Evolutionary conservation across 1,140 invertebrate genomes (phyloP), one percentile per base, ranked within the genome.

Genomic region (Cydia fagiglandana): DNA sequence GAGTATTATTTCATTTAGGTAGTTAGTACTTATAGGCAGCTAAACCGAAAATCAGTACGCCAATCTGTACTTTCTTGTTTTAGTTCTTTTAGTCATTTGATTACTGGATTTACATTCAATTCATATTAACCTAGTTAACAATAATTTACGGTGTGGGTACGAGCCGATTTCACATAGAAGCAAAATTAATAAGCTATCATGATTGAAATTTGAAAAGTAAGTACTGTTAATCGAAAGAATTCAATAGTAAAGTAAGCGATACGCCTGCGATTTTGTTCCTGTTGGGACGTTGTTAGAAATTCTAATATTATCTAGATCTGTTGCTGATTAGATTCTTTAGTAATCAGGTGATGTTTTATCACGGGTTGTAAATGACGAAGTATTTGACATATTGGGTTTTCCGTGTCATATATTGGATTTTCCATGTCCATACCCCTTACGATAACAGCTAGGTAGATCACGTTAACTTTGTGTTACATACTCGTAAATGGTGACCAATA

Each of bases 221-320:
- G 45, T 53, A 53, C 45, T 74, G 73, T 50, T 74, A 56, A 61
- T 61, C 10, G 17, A 50, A 56, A 56, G 50, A 74, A 53, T 56
- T 28, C 10, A 20, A 70, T 17, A 38, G 66, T 70, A 34, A 66
- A 66, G 64, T 80, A 90, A 90, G 88, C 88, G 80, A 83, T 81
- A 85, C 85, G 77, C 77, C 78, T 84, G 82, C 83, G 79, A 79
- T 84, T 85, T 81, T 81, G 81, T 79, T 73, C 76, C 70, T 75
- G 76, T 73, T 82, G 83, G 77, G 75, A 24, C 45, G 15, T 61
- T 73, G 74, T 50, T 12, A 15, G 15, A 47, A 15, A 4, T 15
- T 47, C 3, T 47, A 47, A 47, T 13, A 47, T 47, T 47, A 2
- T 47, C 45, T 41, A 78, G 70, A 77, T 47, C 66, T 75, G 47